phyloP scores from a whole-genome alignment of 2,113 vertebrate species.

The Vimba vimba region DNA sequence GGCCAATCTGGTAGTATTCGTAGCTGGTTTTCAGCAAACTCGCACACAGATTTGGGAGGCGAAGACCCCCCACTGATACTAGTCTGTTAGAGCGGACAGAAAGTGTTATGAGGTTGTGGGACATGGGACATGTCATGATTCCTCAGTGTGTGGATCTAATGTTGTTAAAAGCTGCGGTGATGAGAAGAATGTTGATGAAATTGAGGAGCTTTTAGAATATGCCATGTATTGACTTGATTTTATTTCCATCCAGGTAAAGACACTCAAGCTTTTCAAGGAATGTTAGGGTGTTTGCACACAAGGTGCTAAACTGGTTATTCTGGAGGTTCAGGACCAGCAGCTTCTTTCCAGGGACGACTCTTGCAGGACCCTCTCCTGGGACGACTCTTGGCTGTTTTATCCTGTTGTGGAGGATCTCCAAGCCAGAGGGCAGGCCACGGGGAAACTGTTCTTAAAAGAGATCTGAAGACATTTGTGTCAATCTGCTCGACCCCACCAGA shows the following conservation, averaged over 20 bases:
- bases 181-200: slow-evolving; percentile 73
- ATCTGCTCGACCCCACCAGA: slow-evolving; percentile 80
- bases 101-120: slow-evolving; percentile 77
- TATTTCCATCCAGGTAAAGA: slow-evolving; percentile 77
- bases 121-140: slow-evolving; percentile 75
- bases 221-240: slow-evolving; percentile 66
- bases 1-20: too few species aligned
- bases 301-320: slow-evolving; percentile 75
- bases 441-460: slow-evolving; percentile 74
- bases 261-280: slow-evolving; percentile 73
- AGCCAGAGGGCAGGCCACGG: slow-evolving; percentile 71
- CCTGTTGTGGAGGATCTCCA: slow-evolving; percentile 80
- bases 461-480: slow-evolving; percentile 77
- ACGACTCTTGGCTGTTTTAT: slow-evolving; percentile 69
- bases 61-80: too few species aligned
- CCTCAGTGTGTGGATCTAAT: too few species aligned
- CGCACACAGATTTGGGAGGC: too few species aligned
- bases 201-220: slow-evolving; percentile 26
- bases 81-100: slow-evolving; percentile 69
- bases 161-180: slow-evolving; percentile 72
- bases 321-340: slow-evolving; percentile 78
- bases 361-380: slow-evolving; percentile 73
- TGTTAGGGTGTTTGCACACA: slow-evolving; percentile 65
- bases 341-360: slow-evolving; percentile 75
- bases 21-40: too few species aligned